These are phyloP conservation scores for Coptotermes formosanus DNA, from an alignment of 1,140 invertebrate genomes.

Conservation along the genomic window DNA sequence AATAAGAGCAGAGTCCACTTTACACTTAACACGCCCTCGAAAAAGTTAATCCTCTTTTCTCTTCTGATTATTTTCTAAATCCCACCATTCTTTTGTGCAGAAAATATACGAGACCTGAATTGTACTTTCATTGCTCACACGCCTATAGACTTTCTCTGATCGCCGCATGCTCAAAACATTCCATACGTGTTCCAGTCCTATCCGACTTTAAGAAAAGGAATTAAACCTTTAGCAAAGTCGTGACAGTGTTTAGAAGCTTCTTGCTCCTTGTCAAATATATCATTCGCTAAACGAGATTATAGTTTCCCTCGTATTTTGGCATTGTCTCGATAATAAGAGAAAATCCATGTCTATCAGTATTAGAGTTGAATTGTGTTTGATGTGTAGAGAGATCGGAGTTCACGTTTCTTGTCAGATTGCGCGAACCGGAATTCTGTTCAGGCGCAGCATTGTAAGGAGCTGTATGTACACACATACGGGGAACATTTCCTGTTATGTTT, in stretches of 20 bases:
- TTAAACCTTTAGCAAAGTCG: conserved; percentile 13
- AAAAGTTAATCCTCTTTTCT: background rate
- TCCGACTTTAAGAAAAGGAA: background rate
- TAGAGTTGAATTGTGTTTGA: background rate
- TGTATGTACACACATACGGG: too few relatives aligned
- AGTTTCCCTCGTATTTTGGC: background rate
- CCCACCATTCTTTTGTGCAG: background rate
- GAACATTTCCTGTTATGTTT: too few relatives aligned
- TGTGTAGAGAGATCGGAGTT: background rate
- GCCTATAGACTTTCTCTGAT: conserved; percentile 14
- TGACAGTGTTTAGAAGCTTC: background rate
- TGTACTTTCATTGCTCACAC: background rate
- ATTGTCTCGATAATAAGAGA: conserved; percentile 6
- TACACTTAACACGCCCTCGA: too few relatives aligned
- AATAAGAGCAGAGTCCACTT: too few relatives aligned
- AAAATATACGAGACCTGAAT: background rate
- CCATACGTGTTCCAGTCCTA: background rate
- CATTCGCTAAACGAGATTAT: background rate
- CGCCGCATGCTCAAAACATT: background rate
- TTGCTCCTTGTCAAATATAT: background rate
- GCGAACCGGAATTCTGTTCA: too few relatives aligned
- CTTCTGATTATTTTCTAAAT: background rate
- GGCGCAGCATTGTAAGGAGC: background rate
- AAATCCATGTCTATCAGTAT: background rate
- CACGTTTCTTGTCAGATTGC: too few relatives aligned